Base-by-base conservation (phyloP, 2,113 vertebrate species). In the Penelope pileata region DNA sequence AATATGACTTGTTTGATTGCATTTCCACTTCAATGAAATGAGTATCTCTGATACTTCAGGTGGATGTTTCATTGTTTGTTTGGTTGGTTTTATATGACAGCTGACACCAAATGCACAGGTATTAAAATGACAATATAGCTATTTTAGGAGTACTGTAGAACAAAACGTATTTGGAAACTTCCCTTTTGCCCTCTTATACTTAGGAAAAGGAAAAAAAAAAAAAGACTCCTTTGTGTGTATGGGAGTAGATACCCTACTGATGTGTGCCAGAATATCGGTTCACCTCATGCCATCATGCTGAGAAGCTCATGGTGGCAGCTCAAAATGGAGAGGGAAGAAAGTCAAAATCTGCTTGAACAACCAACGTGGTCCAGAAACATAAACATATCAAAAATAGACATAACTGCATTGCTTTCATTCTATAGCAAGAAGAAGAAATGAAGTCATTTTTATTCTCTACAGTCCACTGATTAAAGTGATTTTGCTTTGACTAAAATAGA, bases 61-160 rank as follows among this genome's bases (percentile, higher is more conserved):
- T n/a, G 9, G 22, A 14, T 42, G 16, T 29, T 70, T 5, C 4
- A 0, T 3, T n/a, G 24, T 62, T 53, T 30, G 1, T 53, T 24
- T 16, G 4, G 34, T 53, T 62, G n/a, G n/a, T 32, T 40, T 10
- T 26, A 60, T 36, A 12, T 12, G 24, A 38, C n/a, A 72, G 51
- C 16, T 64, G 47, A 34, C 8, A 51, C 2, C 27, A 48, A 81
- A 66, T 54, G 26, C 73, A 38, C 1, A 63, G 30, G 17, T 16
- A 64, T 40, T 74, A 47, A 95, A 77, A 62, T 34, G 13, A 43
- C 40, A 72, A 32, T 6, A 32, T 5, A 58, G 40, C 43, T 80
- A 32, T 40, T 81, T 83, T 16, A 68, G 22, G 27, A 38, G 59
- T 51, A 30, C 32, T 1, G 1, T 30, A 66, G 54, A 91, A 22